A percentile compares a stretch with the other conserved stretches of the same genome.
These are phyloP conservation scores for Abrostola tripartita DNA, from an alignment of 2,888 invertebrate species.

Conservation along the genomic window DNA sequence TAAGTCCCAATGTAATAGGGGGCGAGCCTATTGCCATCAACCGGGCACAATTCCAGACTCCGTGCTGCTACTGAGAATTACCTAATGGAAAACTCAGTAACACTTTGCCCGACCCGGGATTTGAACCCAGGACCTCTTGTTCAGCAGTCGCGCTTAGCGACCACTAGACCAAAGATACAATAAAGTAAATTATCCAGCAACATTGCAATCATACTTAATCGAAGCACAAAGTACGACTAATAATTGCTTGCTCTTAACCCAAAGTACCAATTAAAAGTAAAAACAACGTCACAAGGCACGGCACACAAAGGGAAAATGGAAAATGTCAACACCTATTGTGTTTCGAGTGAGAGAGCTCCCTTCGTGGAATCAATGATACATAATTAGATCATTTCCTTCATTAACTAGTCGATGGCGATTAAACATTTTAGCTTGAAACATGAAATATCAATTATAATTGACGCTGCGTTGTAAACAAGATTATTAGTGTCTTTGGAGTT, in stretches of 20 bases:
- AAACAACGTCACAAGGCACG: conserved; percentile 16
- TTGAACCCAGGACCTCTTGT: no score
- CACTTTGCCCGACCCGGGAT: no score
- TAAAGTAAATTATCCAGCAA: conserved; percentile 3
- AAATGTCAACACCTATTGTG: conserved; percentile 57
- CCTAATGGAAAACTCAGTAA: no score
- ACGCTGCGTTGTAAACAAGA: conserved; percentile 11
- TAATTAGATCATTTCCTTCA: conserved; percentile 45
- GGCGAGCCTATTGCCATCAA: no score
- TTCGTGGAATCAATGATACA: conserved; percentile 40
- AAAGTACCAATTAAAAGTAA: conserved; percentile 33
- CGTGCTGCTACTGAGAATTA: no score
- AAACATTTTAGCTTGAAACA: conserved; percentile 24
- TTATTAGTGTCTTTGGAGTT: conserved; percentile 15
- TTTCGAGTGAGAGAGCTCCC: conserved; percentile 12
- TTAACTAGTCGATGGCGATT: conserved; percentile 30
- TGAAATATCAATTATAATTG: conserved; percentile 33
- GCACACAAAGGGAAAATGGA: conserved; percentile 25
- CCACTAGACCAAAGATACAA: no score
- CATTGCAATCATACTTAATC: conserved; percentile 19
- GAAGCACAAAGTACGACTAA: conserved; percentile 24
- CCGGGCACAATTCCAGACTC: no score
- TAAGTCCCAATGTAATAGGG: no score
- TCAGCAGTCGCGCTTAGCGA: no score
- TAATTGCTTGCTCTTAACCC: conserved; percentile 26